phyloP scores from a whole-genome alignment of 2,113 vertebrate genomes.

The Lophura nycthemera region DNA sequence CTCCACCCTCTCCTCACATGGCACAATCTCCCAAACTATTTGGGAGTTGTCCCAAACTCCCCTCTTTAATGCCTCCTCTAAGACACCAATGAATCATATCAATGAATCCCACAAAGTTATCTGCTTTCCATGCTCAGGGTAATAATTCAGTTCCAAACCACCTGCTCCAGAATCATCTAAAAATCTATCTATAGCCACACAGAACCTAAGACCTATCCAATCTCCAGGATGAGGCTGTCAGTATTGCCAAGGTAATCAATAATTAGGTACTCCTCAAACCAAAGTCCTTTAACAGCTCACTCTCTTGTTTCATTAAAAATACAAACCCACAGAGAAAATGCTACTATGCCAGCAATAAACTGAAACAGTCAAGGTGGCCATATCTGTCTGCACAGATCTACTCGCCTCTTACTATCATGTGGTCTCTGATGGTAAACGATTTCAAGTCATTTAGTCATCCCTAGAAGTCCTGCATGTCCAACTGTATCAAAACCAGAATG shows the following conservation, averaged over 20 bases:
- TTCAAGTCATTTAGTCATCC: background rate
- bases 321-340: background rate
- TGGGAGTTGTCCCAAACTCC: background rate
- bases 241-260: background rate
- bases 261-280: background rate
- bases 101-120: background rate
- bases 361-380: background rate
- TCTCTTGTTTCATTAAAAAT: background rate
- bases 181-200: background rate
- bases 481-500: background rate
- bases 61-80: background rate
- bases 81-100: background rate
- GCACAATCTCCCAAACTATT: background rate
- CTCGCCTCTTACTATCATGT: background rate
- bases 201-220: background rate
- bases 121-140: background rate
- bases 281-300: background rate
- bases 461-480: background rate
- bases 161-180: background rate
- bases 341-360: background rate
- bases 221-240: background rate
- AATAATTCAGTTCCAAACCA: background rate
- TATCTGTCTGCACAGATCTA: background rate
- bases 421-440: background rate
- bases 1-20: background rate